phyloP scores from a whole-genome alignment of 2,113 vertebrate species.

The Myiozetetes cayanensis region DNA sequence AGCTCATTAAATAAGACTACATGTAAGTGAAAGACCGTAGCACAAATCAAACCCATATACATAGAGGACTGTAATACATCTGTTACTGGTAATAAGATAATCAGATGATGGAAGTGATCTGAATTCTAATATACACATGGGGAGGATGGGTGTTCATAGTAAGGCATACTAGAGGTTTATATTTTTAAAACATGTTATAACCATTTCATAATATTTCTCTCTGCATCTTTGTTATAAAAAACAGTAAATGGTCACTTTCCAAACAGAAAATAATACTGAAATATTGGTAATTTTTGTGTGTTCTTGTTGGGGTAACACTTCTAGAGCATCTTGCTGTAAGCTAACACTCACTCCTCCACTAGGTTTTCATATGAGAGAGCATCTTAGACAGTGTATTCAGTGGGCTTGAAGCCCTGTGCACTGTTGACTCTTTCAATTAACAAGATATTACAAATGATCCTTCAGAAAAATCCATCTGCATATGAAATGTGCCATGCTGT shows the following conservation, averaged over 20 bases:
- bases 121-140: neutral
- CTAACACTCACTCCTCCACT: neutral
- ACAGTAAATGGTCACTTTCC: neutral
- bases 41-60: neutral
- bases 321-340: neutral
- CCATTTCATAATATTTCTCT: neutral
- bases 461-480: neutral
- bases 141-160: neutral
- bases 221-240: neutral
- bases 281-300: neutral
- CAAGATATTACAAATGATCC: neutral
- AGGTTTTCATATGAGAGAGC: neutral
- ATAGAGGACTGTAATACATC: neutral
- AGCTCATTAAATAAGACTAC: neutral
- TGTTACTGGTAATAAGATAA: neutral
- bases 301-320: neutral
- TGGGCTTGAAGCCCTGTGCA: neutral
- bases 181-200: neutral
- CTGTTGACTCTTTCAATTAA: neutral
- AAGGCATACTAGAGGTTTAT: neutral
- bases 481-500: neutral
- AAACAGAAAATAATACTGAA: neutral
- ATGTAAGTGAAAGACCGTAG: neutral
- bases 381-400: neutral
- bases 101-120: neutral